Conservation (phyloP, 2,888 invertebrate species). For the Scaptomyza polygonia region DNA sequence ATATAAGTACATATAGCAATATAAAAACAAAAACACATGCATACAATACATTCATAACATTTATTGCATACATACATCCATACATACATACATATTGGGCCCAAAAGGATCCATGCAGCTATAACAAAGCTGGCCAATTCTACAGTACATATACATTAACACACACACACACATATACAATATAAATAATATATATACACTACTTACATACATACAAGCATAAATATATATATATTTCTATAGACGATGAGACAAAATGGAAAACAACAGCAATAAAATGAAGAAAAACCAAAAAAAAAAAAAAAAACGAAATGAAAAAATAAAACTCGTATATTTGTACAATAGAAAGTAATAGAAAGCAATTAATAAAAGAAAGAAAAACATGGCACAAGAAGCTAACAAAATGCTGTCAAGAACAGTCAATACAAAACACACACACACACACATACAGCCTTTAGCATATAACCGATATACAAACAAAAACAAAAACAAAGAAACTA, state of each 20-base stretch:
- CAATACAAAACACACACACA: constrained; percentile 29
- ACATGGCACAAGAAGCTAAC: constrained; percentile 17
- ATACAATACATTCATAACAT: constrained; percentile 14
- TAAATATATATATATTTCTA: constrained; percentile 50
- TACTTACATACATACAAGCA: constrained; percentile 1
- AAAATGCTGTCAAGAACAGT: constrained; percentile 27
- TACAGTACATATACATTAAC: constrained; percentile 53
- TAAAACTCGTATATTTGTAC: constrained; percentile 49
- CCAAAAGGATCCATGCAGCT: constrained; percentile 11
- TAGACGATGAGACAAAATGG: constrained; percentile 24
- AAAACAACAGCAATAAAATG: constrained; percentile 23
- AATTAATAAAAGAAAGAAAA: constrained; percentile 5
- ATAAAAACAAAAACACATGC: constrained; percentile 9
- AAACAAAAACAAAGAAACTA: background rate
- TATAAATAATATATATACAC: constrained; percentile 14
- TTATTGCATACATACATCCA: constrained; percentile 4
- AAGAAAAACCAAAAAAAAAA: background rate
- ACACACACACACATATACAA: constrained; percentile 9
- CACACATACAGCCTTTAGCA: constrained; percentile 1
- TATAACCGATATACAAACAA: constrained; percentile 1
- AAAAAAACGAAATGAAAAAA: background rate
- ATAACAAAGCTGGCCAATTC: constrained; percentile 27
- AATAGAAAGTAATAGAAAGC: constrained; percentile 35
- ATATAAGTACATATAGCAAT: constrained; percentile 33
- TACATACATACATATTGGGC: constrained; percentile 41